These are phyloP conservation scores for Stramonita haemastoma DNA, from an alignment of 2,888 invertebrate genomes.

Conservation along the genomic window DNA sequence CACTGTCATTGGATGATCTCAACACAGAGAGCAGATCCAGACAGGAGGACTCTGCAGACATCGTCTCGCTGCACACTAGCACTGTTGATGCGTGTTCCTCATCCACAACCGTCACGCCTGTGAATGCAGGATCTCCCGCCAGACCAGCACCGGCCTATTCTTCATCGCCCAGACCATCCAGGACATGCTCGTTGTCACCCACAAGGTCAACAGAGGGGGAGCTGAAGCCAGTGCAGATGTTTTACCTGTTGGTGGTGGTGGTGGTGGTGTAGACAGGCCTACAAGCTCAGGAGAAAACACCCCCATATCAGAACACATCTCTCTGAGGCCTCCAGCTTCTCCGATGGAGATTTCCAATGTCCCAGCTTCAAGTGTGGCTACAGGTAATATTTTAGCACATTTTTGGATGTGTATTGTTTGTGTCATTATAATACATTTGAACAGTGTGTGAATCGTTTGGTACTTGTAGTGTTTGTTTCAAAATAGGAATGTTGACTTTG, in stretches of 20 bases:
- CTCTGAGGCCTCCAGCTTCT: not conserved
- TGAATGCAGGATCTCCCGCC: not conserved
- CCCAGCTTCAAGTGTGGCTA: not conserved
- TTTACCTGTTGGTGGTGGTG: not conserved
- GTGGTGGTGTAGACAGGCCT: not conserved
- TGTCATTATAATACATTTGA: not conserved
- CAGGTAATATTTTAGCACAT: not conserved
- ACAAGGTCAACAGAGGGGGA: not conserved
- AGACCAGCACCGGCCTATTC: not conserved
- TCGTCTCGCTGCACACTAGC: not conserved
- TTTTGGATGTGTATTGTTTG: not conserved
- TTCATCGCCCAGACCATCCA: conserved; percentile 19
- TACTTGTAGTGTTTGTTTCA: not conserved
- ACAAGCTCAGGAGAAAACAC: not conserved
- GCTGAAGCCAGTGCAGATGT: not conserved
- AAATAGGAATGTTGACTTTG: not conserved
- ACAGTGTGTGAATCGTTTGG: not conserved
- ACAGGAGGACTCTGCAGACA: not conserved
- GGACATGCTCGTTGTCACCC: not conserved
- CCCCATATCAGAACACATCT: not conserved
- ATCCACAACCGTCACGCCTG: not conserved
- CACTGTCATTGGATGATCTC: conserved; percentile 35
- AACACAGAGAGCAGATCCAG: not conserved
- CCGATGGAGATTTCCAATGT: not conserved
- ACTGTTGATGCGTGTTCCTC: not conserved